Evolutionary conservation across 1,140 invertebrate species (phyloP).

Genomic region (Drosophila oshimai): DNA sequence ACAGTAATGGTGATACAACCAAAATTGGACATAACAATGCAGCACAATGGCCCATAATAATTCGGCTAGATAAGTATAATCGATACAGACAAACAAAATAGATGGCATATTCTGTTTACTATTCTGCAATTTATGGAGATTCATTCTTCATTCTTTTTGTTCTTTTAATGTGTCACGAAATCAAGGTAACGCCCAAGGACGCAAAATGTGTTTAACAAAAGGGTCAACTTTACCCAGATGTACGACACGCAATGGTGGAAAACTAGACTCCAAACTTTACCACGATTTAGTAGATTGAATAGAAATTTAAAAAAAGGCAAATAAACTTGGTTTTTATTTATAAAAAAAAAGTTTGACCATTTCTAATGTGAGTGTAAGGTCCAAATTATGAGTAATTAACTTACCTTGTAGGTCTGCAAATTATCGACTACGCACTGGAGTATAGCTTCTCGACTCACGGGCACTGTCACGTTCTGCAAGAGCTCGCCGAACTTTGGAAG

Average conservation of each 20-base stretch:
- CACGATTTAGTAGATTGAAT: slow-evolving; percentile 59
- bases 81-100: slow-evolving; percentile 27
- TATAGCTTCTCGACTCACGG: slow-evolving; percentile 88
- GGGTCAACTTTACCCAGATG: slow-evolving; percentile 50
- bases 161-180: slow-evolving; percentile 52
- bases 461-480: slow-evolving; percentile 89
- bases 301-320: too few species aligned
- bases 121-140: slow-evolving; percentile 57
- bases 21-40: neutral
- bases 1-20: slow-evolving; percentile 26
- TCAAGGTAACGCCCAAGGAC: slow-evolving; percentile 54
- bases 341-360: too few species aligned
- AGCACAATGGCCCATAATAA: slow-evolving; percentile 35
- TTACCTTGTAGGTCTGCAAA: slow-evolving; percentile 89
- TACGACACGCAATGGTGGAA: slow-evolving; percentile 40
- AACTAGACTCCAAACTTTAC: slow-evolving; percentile 14
- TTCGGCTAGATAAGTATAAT: slow-evolving; percentile 29
- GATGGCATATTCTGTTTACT: slow-evolving; percentile 30
- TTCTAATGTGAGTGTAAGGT: too few species aligned
- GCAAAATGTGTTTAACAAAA: slow-evolving; percentile 51
- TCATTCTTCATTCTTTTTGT: slow-evolving; percentile 15
- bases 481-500: slow-evolving; percentile 88
- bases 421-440: slow-evolving; percentile 90
- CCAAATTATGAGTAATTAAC: too few species aligned
- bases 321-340: too few species aligned